phyloP scores from a whole-genome alignment of 2,888 invertebrate genomes.

The Caenorhabditis parvicauda region DNA sequence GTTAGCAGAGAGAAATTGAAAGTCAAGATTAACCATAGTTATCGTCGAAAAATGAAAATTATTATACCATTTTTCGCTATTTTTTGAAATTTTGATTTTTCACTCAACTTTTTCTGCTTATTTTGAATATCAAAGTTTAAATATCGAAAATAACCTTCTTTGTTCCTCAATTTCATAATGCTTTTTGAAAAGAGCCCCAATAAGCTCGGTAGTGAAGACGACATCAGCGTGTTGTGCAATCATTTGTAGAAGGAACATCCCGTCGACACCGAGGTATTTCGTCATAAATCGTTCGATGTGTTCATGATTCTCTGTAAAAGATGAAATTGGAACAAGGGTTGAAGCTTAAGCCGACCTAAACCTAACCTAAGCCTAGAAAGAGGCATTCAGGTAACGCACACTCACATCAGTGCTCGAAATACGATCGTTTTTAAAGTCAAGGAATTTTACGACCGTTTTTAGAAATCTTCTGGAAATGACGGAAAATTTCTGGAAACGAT shows the following conservation, averaged over 20 bases:
- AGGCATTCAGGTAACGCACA: background rate
- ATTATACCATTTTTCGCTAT: no score
- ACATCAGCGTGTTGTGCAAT: conserved; percentile 60
- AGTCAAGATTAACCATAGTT: no score
- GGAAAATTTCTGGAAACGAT: no score
- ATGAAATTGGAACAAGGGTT: background rate
- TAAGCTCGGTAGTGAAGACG: conserved; percentile 51
- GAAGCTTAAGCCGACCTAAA: no score
- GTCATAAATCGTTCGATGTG: conserved; percentile 49
- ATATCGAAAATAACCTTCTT: conserved; percentile 47
- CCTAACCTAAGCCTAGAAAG: background rate
- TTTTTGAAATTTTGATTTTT: no score
- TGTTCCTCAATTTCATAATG: conserved; percentile 53
- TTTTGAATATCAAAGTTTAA: no score
- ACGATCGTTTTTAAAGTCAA: no score
- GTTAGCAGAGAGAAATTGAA: no score
- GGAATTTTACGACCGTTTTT: no score
- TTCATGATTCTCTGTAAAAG: conserved; percentile 35
- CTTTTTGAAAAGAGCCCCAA: conserved; percentile 45
- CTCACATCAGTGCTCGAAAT: background rate
- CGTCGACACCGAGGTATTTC: conserved; percentile 57
- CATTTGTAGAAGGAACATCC: conserved; percentile 54
- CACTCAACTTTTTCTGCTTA: no score
- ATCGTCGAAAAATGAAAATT: no score
- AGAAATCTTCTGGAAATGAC: no score